Percentiles rank a stretch among this genome's conserved stretches.
These are phyloP conservation scores for Caenorhabditis panamensis DNA, from an alignment of 2,888 invertebrate genomes.

Conservation along the genomic window DNA sequence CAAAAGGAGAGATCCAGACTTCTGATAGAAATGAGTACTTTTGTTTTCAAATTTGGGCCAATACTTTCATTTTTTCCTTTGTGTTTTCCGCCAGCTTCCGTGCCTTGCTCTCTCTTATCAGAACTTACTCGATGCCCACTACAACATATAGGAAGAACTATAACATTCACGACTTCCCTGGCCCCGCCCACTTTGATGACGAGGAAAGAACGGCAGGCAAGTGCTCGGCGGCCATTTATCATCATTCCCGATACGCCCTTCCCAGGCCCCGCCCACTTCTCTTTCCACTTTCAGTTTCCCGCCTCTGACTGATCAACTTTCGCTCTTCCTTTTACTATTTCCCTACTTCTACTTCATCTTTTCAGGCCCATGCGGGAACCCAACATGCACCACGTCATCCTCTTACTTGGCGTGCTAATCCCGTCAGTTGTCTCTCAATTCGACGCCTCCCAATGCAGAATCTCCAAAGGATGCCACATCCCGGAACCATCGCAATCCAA, in stretches of 20 bases:
- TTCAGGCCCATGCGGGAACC: neutral
- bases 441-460: constrained; percentile 65
- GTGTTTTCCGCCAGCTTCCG: no score
- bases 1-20: no score
- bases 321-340: neutral
- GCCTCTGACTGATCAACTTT: neutral
- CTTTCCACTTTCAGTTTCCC: neutral
- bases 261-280: constrained; percentile 3
- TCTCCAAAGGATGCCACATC: constrained; percentile 68
- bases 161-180: neutral
- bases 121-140: neutral
- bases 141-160: neutral
- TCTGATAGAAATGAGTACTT: no score
- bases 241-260: constrained; percentile 3
- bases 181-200: neutral
- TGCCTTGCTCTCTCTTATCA: no score
- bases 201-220: neutral
- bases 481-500: constrained; percentile 48
- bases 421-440: constrained; percentile 32
- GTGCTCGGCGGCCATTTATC: constrained; percentile 12
- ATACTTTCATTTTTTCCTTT: no score
- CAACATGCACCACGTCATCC: neutral
- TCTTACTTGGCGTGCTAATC: neutral
- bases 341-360: constrained; percentile 8
- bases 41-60: no score